Percentiles rank a stretch among this genome's conserved stretches.
Conservation (phyloP, 1,140 invertebrate genomes). For the Sinonovacula constricta region DNA sequence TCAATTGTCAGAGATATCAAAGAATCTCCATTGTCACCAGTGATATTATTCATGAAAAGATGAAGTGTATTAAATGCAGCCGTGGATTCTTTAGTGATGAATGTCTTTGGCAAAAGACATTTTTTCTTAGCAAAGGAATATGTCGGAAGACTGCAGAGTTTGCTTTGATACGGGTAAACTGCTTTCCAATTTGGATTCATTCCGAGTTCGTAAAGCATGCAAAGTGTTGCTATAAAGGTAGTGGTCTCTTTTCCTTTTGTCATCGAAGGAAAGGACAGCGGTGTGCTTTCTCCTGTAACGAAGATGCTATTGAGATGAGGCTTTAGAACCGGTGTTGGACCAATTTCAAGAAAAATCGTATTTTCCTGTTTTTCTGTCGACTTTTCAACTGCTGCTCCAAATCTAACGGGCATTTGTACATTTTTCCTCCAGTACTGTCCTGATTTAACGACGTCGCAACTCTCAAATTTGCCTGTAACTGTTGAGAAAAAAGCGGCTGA, state of each 20-base stretch:
- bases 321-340: conserved; percentile 47
- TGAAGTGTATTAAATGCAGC: no score
- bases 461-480: conserved; percentile 32
- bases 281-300: conserved; percentile 8
- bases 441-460: neutral
- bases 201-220: conserved; percentile 50
- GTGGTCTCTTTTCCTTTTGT: conserved; percentile 24
- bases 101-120: no score
- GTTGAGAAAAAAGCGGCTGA: conserved; percentile 42
- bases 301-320: conserved; percentile 42
- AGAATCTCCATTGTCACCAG: no score
- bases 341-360: conserved; percentile 55
- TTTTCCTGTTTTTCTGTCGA: neutral
- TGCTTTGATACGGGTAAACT: no score
- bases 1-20: no score
- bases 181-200: conserved; percentile 51
- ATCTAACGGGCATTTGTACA: conserved; percentile 44
- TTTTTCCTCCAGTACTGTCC: conserved; percentile 51
- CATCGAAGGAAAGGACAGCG: conserved; percentile 38
- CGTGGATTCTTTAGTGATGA: no score
- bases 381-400: conserved; percentile 37
- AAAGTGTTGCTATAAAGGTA: conserved; percentile 24
- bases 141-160: no score
- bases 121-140: no score
- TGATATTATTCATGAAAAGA: no score